Conservation (phyloP, 2,888 invertebrate genomes). For the Leptinotarsa juncta region DNA sequence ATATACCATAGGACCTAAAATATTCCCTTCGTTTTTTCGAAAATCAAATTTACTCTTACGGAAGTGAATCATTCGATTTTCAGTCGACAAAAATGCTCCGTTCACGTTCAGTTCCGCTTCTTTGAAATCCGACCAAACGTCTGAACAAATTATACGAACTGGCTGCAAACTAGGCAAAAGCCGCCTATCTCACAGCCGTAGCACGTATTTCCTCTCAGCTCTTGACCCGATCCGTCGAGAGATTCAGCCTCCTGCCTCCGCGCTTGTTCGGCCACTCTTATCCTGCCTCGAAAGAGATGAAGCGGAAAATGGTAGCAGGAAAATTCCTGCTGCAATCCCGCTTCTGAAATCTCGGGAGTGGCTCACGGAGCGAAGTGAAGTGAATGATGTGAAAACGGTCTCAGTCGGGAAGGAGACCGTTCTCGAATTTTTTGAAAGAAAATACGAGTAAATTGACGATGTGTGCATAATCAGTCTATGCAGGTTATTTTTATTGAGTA, state of each 20-base stretch:
- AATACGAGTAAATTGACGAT: background rate
- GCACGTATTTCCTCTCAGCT: conserved; percentile 58
- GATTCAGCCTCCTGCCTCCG: conserved; percentile 24
- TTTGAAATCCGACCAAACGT: conserved; percentile 17
- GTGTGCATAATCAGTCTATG: background rate
- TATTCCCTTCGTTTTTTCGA: no score
- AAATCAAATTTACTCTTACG: no score
- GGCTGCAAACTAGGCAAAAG: conserved; percentile 54
- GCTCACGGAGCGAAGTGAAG: background rate
- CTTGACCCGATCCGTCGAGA: conserved; percentile 54
- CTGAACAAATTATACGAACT: conserved; percentile 37
- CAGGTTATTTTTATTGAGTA: background rate
- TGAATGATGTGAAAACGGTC: background rate
- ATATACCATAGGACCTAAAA: no score
- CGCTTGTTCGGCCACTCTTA: conserved; percentile 15
- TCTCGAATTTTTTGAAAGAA: background rate
- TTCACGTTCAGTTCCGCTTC: conserved; percentile 21
- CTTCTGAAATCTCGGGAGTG: conserved; percentile 23
- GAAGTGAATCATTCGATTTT: background rate
- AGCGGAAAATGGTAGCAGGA: conserved; percentile 22
- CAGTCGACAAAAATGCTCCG: background rate
- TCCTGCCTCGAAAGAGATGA: conserved; percentile 17
- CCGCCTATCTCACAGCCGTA: conserved; percentile 59
- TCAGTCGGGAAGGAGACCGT: background rate
- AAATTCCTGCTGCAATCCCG: conserved; percentile 27